These are phyloP conservation scores for Neotoxoptera formosana DNA, from an alignment of 1,140 invertebrate species.

Conservation along the genomic window DNA sequence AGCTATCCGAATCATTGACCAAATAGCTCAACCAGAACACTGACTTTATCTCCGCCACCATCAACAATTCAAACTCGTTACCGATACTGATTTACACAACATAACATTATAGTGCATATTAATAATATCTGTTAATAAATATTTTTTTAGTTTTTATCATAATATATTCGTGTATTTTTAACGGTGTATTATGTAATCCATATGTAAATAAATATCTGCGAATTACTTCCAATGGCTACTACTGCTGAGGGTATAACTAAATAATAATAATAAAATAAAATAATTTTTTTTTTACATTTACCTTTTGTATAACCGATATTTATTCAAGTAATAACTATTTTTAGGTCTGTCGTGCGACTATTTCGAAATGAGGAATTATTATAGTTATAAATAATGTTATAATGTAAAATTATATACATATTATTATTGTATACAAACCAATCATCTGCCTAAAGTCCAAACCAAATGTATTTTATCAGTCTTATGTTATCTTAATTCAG, in stretches of 20 bases:
- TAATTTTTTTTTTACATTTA: not conserved
- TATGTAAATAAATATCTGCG: not conserved
- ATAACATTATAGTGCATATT: no score
- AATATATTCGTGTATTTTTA: not conserved
- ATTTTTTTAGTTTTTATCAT: not conserved
- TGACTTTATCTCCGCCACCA: not conserved
- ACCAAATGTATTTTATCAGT: not conserved
- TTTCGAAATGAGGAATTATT: not conserved
- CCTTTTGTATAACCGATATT: no score
- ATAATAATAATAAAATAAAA: no score
- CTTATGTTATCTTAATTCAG: no score
- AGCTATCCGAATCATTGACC: not conserved
- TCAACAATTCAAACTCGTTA: not conserved
- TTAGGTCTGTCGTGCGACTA: not conserved
- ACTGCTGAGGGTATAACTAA: not conserved
- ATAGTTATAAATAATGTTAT: not conserved
- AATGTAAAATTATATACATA: no score
- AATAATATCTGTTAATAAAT: not conserved
- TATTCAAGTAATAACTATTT: not conserved
- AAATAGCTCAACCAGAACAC: not conserved
- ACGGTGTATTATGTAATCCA: not conserved
- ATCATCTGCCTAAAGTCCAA: no score
- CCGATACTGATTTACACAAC: no score
- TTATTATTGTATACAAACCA: no score
- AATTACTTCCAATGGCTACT: not conserved